Percentiles rank a stretch among this genome's conserved stretches.
Evolutionary conservation across 1,140 invertebrate genomes (phyloP).

Genomic region (Pogonomyrmex californicus): DNA sequence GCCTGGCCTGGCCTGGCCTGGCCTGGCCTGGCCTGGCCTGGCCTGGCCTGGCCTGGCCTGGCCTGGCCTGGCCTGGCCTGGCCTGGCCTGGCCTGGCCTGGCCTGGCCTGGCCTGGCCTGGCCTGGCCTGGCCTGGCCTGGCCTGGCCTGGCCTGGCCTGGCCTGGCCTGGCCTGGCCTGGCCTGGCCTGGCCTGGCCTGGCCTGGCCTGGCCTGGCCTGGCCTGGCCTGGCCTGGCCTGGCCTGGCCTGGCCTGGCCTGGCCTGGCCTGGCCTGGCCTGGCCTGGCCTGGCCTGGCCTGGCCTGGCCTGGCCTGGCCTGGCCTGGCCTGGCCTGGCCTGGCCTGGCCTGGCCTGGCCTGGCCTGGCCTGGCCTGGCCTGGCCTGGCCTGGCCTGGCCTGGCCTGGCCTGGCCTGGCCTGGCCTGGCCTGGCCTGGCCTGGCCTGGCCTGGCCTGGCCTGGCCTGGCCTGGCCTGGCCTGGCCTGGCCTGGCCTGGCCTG

Average conservation of each 20-base stretch:
- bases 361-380: constrained; percentile 7
- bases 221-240: constrained; percentile 7
- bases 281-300: constrained; percentile 7
- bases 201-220: constrained; percentile 7
- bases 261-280: constrained; percentile 7
- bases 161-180: constrained; percentile 7
- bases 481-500: constrained; percentile 7
- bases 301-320: constrained; percentile 4
- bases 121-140: constrained; percentile 7
- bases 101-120: constrained; percentile 7
- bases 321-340: constrained; percentile 7
- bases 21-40: constrained; percentile 7
- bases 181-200: constrained; percentile 7
- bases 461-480: constrained; percentile 7
- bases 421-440: constrained; percentile 7
- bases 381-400: constrained; percentile 7
- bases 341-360: constrained; percentile 7
- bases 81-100: constrained; percentile 7
- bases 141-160: constrained; percentile 7
- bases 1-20: constrained; percentile 7
- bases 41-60: constrained; percentile 7
- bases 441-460: constrained; percentile 7
- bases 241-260: constrained; percentile 7
- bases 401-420: constrained; percentile 7
- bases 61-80: constrained; percentile 7